phyloP scores from a whole-genome alignment of 2,888 invertebrate species.

The Frankliniella fusca region DNA sequence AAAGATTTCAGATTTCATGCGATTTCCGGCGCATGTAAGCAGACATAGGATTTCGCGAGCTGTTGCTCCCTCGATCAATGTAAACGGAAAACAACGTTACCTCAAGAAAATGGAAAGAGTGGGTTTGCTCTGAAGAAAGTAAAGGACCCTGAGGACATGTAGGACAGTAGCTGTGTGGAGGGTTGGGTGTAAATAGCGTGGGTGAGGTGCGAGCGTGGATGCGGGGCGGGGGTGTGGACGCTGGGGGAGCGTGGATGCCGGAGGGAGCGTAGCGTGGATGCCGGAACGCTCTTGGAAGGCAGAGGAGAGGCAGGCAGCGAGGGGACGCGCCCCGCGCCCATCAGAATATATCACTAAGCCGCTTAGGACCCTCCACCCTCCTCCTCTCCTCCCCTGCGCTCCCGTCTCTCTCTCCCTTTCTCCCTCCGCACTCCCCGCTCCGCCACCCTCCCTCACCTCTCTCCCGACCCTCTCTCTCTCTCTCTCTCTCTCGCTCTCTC shows the following conservation, averaged over 20 bases:
- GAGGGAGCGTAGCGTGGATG: neutral
- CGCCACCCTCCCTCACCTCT: constrained; percentile 32
- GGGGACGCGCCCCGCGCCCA: constrained; percentile 3
- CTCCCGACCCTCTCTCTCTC: constrained; percentile 31
- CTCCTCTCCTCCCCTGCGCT: constrained; percentile 32
- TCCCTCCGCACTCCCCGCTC: constrained; percentile 33
- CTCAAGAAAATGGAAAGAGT: too few relatives aligned
- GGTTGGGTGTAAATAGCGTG: too few relatives aligned
- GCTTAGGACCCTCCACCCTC: constrained; percentile 33
- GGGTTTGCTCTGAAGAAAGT: too few relatives aligned
- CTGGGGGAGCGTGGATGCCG: neutral
- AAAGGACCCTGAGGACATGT: too few relatives aligned
- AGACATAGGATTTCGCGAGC: too few relatives aligned
- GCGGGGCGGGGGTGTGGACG: neutral
- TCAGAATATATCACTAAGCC: constrained; percentile 35
- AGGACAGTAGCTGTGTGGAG: too few relatives aligned
- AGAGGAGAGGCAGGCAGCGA: neutral
- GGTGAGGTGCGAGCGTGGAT: too few relatives aligned
- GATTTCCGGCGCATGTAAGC: too few relatives aligned
- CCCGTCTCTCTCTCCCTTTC: constrained; percentile 32
- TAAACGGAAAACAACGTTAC: too few relatives aligned
- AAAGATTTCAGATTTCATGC: too few relatives aligned
- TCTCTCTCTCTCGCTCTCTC: constrained; percentile 34
- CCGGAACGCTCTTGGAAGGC: neutral
- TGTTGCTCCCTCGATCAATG: too few relatives aligned